Evolutionary conservation across 2,888 invertebrate genomes (phyloP).

Genomic region (Metopia argyrocephala): DNA sequence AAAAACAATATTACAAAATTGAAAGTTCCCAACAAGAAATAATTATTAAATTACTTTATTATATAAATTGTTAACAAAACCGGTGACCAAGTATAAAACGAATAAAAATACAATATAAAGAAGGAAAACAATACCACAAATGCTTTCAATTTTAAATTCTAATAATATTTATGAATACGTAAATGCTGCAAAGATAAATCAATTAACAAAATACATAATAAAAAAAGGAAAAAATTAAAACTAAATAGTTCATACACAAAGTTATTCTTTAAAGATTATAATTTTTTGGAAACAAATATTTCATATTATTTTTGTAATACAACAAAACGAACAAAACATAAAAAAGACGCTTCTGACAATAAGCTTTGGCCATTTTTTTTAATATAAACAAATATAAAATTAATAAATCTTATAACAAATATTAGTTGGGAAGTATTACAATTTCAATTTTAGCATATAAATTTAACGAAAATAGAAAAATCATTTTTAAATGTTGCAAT

Average conservation of each 20-base stretch:
- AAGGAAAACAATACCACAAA: conserved; percentile 24
- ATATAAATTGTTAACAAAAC: conserved; percentile 57
- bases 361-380: conserved; percentile 76
- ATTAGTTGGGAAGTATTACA: neutral
- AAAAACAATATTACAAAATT: conserved; percentile 23
- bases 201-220: neutral
- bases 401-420: conserved; percentile 23
- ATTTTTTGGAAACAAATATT: conserved; percentile 7
- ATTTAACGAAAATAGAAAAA: conserved; percentile 26
- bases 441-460: neutral
- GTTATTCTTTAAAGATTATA: neutral
- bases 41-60: conserved; percentile 58
- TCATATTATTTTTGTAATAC: conserved; percentile 20
- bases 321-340: conserved; percentile 67
- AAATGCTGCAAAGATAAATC: conserved; percentile 31
- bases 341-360: conserved; percentile 78
- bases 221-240: conserved; percentile 15
- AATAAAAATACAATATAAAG: neutral
- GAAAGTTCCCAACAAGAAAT: conserved; percentile 54
- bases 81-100: conserved; percentile 50
- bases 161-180: conserved; percentile 42
- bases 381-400: conserved; percentile 44
- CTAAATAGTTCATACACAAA: neutral
- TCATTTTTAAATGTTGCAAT: conserved; percentile 48
- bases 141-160: conserved; percentile 46